These are phyloP conservation scores for Drosophila fuyamai DNA, from an alignment of 1,140 invertebrate species.

Conservation along the genomic window DNA sequence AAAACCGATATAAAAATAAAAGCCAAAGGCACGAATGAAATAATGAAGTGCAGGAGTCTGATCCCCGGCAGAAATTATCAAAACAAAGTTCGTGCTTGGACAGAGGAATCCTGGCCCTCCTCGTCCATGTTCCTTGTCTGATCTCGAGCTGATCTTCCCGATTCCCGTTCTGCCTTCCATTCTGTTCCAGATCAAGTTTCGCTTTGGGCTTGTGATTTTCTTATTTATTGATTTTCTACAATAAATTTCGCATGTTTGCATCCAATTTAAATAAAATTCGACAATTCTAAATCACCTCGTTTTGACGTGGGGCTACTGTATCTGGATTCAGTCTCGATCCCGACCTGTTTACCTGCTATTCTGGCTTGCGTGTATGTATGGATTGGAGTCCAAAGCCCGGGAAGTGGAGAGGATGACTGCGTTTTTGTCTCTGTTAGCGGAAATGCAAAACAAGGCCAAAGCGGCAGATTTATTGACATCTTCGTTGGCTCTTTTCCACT, in stretches of 20 bases:
- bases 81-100: constrained; percentile 56
- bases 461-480: constrained; percentile 82
- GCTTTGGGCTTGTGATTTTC: constrained; percentile 69
- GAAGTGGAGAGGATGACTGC: constrained; percentile 34
- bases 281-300: constrained; percentile 85
- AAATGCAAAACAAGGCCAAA: constrained; percentile 82
- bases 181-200: constrained; percentile 66
- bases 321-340: constrained; percentile 11
- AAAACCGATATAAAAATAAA: constrained; percentile 68
- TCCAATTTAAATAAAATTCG: constrained; percentile 85
- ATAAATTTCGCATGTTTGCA: constrained; percentile 85
- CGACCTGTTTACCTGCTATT: constrained; percentile 32
- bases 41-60: constrained; percentile 55
- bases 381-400: neutral
- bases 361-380: constrained; percentile 56
- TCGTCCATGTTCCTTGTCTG: constrained; percentile 12
- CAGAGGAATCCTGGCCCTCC: constrained; percentile 7
- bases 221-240: constrained; percentile 85
- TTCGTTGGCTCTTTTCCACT: constrained; percentile 65
- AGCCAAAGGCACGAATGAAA: constrained; percentile 52
- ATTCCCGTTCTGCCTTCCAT: constrained; percentile 7
- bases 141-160: constrained; percentile 38
- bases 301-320: constrained; percentile 84
- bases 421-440: constrained; percentile 69
- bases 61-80: constrained; percentile 55